Evolutionary conservation across 1,140 invertebrate genomes (phyloP).

Genomic region (Drosophila varians): DNA sequence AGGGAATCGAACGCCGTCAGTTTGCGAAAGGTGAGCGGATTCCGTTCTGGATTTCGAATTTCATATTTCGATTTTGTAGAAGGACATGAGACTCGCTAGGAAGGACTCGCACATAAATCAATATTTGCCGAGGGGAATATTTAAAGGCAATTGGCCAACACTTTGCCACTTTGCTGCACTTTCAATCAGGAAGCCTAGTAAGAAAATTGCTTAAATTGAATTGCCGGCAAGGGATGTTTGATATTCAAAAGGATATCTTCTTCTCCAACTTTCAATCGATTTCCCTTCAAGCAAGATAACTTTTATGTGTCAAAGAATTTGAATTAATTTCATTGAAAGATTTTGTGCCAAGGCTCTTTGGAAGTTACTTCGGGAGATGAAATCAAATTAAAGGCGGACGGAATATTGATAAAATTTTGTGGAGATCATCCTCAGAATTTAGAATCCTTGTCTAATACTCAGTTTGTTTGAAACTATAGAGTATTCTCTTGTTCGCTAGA

Average conservation of each 20-base stretch:
- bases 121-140: conserved; percentile 56
- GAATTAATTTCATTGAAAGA: conserved; percentile 7
- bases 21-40: conserved; percentile 42
- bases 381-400: not conserved
- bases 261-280: conserved; percentile 5
- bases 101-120: conserved; percentile 52
- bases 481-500: not conserved
- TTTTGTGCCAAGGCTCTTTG: not conserved
- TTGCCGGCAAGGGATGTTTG: conserved; percentile 16
- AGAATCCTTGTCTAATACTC: too few relatives aligned
- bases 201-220: conserved; percentile 62
- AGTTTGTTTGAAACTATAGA: not conserved
- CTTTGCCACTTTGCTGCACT: conserved; percentile 48
- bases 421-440: too few relatives aligned
- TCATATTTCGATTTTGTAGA: conserved; percentile 36
- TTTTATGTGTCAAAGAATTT: conserved; percentile 10
- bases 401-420: not conserved
- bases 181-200: conserved; percentile 21
- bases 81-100: not conserved
- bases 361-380: not conserved
- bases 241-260: conserved; percentile 13
- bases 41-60: conserved; percentile 40
- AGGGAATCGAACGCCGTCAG: conserved; percentile 28
- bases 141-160: conserved; percentile 46
- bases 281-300: not conserved